Evolutionary conservation across 2,113 vertebrate genomes (phyloP), one percentile per base, ranked within the genome.

Genomic region (Lethenteron reissneri): DNA sequence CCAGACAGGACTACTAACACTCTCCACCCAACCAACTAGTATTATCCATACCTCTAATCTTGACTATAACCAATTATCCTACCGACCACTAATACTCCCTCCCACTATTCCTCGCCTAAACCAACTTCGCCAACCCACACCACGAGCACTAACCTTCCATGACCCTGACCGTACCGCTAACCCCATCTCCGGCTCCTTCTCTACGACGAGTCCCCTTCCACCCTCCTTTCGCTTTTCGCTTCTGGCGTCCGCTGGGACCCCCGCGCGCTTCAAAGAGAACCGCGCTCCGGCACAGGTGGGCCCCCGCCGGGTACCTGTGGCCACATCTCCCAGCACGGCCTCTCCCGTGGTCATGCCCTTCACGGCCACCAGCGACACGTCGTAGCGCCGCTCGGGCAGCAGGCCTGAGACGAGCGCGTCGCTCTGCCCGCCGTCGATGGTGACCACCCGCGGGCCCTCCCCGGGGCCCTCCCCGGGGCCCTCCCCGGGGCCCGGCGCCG

Each of bases 371-470:
- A 99, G 80, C 4, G 87, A 87, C 78, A 97, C 78, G 15, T 83
- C 84, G 76, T 99, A 99, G 64, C 84, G 82, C 0, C 85, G 94
- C 78, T 86, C 85, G 0, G 94, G 94, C 75, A 81, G 83, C 73
- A 99, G 77, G 21, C 82, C 87, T 1, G 76, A 81, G 76, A 97
- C 80, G 74, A 84, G 81, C 57, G 84, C 80, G 9, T 87, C 85
- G 58, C 85, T 87, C 79, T 83, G 85, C 73, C 82, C 86, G 72
- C 90, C 86, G 0, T 95, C 85, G 2, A 99, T 78, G 0, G 82
- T 84, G 73, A 97, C 80, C 41, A 41, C 41, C 79, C 90, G 84
- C 74, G 80, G 82, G 11, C 80, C 83, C 75, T 86, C 85, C 1
- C 81, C 84, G 19, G 80, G 79, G 1, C 89, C 85, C 11, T 83